Base-by-base conservation (phyloP, 2,888 invertebrate species). In the Eupithecia subfuscata region DNA sequence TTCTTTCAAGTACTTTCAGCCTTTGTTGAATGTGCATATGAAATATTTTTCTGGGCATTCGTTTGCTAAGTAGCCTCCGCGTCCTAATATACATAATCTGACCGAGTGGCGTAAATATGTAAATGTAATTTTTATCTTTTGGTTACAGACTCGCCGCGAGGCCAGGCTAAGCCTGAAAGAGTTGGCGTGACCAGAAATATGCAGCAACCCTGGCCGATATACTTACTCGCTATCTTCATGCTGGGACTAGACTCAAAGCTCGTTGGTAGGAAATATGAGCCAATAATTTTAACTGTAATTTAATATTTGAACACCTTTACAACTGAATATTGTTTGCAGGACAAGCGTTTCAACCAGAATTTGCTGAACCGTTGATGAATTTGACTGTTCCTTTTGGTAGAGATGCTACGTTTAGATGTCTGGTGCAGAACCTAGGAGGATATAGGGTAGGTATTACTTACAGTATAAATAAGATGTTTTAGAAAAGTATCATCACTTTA, bases 401-500 rank as follows among this genome's bases (percentile, higher is more conserved):
- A 86, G 98, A 98, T 91, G 98, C 98, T 77, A 97, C 97, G 78
- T 98, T 98, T 89, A 97, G 97, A 88, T 98, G 98, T 91, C 95
- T 97, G 87, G 98, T 98, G 74, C 96, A 97, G 87, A 97, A 98
- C 91, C 96, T 98, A 82, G 98, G 98, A 74, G 98, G 98, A 85
- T 98, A 98, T 93, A 96, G 98, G 95, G 98, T 98, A 95, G 73
- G 78, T 75, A 16, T 14, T 40, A 71, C 14, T 25, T 45, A 34
- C 1, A 69, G 34, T 37, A 25, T 43, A 73, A 60, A 56, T 11
- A 12, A 68, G 5, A 5, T 18, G 22, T 56, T 14, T 69, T 56
- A 2, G 16, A 40, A 74, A 9, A 52, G 60, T 63, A 64, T 25
- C 37, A 64, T 25, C 45, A 68, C 34, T 73, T 73, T 76, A 75